Evolutionary conservation across 2,888 invertebrate species (phyloP), one percentile per base, ranked within the genome.

Genomic region (Drosophila lacicola): DNA sequence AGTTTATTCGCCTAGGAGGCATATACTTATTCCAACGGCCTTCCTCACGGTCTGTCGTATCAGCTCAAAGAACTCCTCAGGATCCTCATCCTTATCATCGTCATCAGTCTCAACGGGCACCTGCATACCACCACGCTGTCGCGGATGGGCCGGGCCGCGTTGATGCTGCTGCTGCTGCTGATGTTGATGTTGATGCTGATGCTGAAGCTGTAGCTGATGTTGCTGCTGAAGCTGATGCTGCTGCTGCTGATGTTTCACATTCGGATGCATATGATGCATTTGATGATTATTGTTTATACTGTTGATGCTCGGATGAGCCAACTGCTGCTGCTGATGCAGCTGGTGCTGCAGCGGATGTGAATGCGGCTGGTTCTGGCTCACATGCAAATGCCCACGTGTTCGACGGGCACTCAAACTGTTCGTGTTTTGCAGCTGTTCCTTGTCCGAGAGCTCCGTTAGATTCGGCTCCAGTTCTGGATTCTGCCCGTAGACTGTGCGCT

Each of bases 11-110:
- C 13, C n/a, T 1, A 10, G n/a, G 10, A 14, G 4, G n/a, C 10
- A 4, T 21, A 10, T 39, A 50, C 74, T 73, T 69, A 91, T 92
- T 39, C 85, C 90, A 46, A 91, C 90, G 11, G 92, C 92, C 47
- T 61, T 79, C 19, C 86, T 88, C 1, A 91, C 92, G 0, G 91
- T 91, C 53, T 89, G 84, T 9, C 89, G 87, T 57, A 91, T 91
- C 1, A 92, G 70, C 41, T 88, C 83, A 53, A 91, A 91, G 56
- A 91, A 91, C 68, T 91, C 92, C 45, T 92, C 91, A 0, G 91
- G 89, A 67, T 90, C 92, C 36, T 91, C 90, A 34, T 91, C 90
- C 60, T 90, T 91, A 8, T 51, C 50, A 13, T 90, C 90, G 2
- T 84, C 89, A 6, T 74, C 66, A 10, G 36, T 47, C 5, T 45